Conservation (phyloP, 2,113 vertebrate species). For the Nesogale talazaci region DNA sequence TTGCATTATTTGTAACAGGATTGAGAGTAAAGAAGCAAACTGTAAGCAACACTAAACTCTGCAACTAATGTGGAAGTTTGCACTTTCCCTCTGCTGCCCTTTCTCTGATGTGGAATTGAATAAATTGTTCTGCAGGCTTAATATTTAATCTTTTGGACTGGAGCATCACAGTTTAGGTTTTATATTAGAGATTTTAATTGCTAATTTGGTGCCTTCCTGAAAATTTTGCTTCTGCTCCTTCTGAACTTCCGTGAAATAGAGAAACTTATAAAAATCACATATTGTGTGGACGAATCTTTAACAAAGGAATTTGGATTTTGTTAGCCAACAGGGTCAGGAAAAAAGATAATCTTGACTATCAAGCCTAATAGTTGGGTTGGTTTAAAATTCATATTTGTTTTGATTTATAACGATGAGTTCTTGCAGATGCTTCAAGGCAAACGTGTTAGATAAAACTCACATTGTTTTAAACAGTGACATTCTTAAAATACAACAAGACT, state of each 20-base stretch:
- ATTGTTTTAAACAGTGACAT: constrained; percentile 78
- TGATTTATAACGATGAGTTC: constrained; percentile 75
- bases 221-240: constrained; percentile 64
- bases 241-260: constrained; percentile 67
- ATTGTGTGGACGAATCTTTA: constrained; percentile 41
- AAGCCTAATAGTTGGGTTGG: constrained; percentile 46
- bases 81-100: background rate
- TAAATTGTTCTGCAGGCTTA: background rate
- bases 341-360: constrained; percentile 33
- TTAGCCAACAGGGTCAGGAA: constrained; percentile 61
- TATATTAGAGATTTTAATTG: constrained; percentile 58
- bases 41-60: constrained; percentile 63
- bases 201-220: constrained; percentile 65
- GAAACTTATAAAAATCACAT: constrained; percentile 69
- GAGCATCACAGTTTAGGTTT: background rate
- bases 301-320: constrained; percentile 64
- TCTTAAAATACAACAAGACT: constrained; percentile 72
- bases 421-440: constrained; percentile 68
- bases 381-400: constrained; percentile 80
- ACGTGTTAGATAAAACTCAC: constrained; percentile 75
- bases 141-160: constrained; percentile 43
- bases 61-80: background rate
- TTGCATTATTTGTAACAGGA: constrained; percentile 82
- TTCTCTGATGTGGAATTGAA: constrained; percentile 46
- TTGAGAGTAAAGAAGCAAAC: constrained; percentile 74